A percentile compares a stretch with the other conserved stretches of the same genome.
These are phyloP conservation scores for Pomatorhinus ruficollis DNA, from an alignment of 2,113 vertebrate species.

Conservation along the genomic window DNA sequence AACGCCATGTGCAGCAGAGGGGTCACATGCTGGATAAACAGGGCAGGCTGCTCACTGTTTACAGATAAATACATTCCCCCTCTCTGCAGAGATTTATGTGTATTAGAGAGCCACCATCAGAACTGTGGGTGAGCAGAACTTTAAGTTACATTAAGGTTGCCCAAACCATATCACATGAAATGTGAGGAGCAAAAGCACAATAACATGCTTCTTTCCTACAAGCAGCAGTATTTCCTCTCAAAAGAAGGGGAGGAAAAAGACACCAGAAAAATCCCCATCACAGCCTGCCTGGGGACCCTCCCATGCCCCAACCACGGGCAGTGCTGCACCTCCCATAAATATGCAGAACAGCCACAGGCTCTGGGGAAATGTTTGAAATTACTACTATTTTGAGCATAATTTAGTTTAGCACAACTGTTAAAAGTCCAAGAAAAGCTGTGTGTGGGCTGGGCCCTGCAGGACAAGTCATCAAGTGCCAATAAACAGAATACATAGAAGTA, in stretches of 20 bases:
- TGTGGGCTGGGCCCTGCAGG: neutral
- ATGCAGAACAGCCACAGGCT: neutral
- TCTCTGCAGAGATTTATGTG: neutral
- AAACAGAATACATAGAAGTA: neutral
- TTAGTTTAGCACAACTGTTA: neutral
- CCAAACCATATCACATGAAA: neutral
- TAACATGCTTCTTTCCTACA: neutral
- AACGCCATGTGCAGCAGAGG: neutral
- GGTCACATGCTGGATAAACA: neutral
- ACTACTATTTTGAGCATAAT: neutral
- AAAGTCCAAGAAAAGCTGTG: neutral
- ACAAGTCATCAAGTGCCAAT: neutral
- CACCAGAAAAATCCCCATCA: neutral
- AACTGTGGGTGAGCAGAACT: neutral
- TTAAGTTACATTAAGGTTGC: neutral
- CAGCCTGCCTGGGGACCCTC: neutral
- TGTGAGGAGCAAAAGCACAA: neutral
- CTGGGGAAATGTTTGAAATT: neutral
- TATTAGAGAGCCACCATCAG: neutral
- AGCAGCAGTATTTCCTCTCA: neutral
- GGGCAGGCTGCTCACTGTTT: neutral
- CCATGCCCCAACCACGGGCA: fast-evolving
- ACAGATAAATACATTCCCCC: neutral
- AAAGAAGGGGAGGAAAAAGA: neutral
- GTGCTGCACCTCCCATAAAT: neutral